Base-by-base conservation (phyloP, 2,888 invertebrate genomes). In the Agelastica alni region DNA sequence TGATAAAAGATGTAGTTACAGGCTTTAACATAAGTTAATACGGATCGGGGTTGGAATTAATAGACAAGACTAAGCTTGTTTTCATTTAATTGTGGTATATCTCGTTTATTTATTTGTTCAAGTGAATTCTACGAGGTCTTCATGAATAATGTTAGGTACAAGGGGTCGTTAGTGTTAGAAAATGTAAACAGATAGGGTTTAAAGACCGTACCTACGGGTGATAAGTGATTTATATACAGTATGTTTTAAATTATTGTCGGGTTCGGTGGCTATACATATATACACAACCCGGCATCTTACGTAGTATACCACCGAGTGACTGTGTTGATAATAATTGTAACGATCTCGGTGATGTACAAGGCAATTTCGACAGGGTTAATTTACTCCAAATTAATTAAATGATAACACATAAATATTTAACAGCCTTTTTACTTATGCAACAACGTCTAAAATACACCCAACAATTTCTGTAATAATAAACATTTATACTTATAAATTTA, bases 101-200 rank as follows among this genome's bases (percentile, higher is more conserved):
- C 37, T 39, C 20, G 37, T 39, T 39, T 39, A 39, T 39, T 39
- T 39, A 39, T 39, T 20, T 20, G 10, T n/a, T 12, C 7, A 18
- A 39, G 36, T n/a, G 26, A 26, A 26, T 36, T 17, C 36, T 17
- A 36, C 18, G 12, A 39, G 12, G 20, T 20, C 37, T 39, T 39
- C 37, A 39, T 39, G 37, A 39, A 39, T 39, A 39, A n/a, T n/a
- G n/a, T 39, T 39, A 39, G 37, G 10, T 39, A 39, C 37, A 39
- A 20, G 12, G 37, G 20, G 26, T 34, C 34, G 14, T 34, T 34
- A 34, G 34, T 16, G 34, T 34, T 14, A 14, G 34, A 16, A 34
- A 14, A 14, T 34, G 34, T 16, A 34, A 34, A 34, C 34, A 34
- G 34, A 34, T 34, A 34, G 14, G 34, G 34, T 34, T 34, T 34